Evolutionary conservation across 2,888 invertebrate species (phyloP).

Genomic region (Eilema caniola): DNA sequence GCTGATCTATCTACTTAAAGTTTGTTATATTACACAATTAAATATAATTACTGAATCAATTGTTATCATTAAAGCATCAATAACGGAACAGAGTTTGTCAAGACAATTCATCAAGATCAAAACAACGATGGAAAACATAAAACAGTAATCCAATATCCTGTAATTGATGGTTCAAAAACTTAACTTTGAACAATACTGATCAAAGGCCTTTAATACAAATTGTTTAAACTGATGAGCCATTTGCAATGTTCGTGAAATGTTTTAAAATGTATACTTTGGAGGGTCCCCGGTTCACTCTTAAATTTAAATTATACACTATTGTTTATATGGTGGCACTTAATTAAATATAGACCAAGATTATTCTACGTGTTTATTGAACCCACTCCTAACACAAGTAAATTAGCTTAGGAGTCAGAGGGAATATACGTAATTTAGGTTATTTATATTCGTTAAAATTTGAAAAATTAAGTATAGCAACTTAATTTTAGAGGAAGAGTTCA

Average conservation of each 20-base stretch:
- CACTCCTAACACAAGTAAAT: too few species aligned
- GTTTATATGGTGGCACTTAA: too few species aligned
- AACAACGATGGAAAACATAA: constrained; percentile 42
- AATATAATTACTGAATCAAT: neutral
- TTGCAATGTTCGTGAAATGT: constrained; percentile 20
- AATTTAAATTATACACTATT: too few species aligned
- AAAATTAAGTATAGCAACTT: too few species aligned
- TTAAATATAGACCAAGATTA: too few species aligned
- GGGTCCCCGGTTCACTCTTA: neutral
- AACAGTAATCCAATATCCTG: constrained; percentile 41
- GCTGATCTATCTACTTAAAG: neutral
- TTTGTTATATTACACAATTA: neutral
- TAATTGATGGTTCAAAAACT: constrained; percentile 44
- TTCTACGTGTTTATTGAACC: too few species aligned
- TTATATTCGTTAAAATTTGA: too few species aligned
- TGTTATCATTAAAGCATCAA: neutral
- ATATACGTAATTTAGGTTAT: too few species aligned
- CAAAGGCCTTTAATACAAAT: constrained; percentile 37
- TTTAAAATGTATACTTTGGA: neutral
- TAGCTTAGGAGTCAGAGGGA: too few species aligned
- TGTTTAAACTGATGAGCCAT: constrained; percentile 21
- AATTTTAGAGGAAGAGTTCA: too few species aligned
- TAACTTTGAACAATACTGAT: constrained; percentile 40
- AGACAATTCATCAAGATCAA: constrained; percentile 39
- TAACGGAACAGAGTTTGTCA: neutral